Base-by-base conservation (phyloP, 1,140 invertebrate species). In the Heliothis subflexa region DNA sequence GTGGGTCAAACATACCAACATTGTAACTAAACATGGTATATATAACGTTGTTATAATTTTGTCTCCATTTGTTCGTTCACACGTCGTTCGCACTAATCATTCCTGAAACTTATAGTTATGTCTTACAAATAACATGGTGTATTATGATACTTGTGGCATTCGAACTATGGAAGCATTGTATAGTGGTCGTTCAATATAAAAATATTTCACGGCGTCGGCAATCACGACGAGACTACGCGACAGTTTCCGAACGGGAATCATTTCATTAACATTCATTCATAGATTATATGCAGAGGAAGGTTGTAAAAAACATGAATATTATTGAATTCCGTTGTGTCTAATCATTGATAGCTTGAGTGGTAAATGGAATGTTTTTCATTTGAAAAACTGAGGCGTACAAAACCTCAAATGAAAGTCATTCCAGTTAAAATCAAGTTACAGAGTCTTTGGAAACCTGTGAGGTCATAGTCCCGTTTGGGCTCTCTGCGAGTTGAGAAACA, bases 11-110 rank as follows among this genome's bases (percentile, higher is more conserved):
- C 59, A 55, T 55, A 64, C 55, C 68, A 50, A 59, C 66, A 59
- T 68, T 28, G 28, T 47, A 59, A 59, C 76, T 55, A 40, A 33
- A 72, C 50, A 66, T 68, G 61, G 50, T 77, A 57, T 54, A 33
- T 14, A 74, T 33, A 75, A 62, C 25, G 28, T 52, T 59, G 18
- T 3, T 61, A 14, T 12, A 73, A 83, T 84, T 86, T 84, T 84
- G 85, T 80, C 85, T 76, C 82, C 82, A 83, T 70, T 84, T 85
- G 84, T 81, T 83, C 75, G 79, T 45, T 79, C 59, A 55, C 66
- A 52, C 73, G 16, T 54, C 77, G 55, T 66, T 79, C 68, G 68
- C 78, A 73, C 70, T 73, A 64, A 54, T 73, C 78, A 79, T 79
- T 71, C 33, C 21, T 16, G 61, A 77, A 77, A 62, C 61, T 77